Evolutionary conservation across 1,140 invertebrate genomes (phyloP), one percentile per base, ranked within the genome.

Genomic region (Metopolophium dirhodum): DNA sequence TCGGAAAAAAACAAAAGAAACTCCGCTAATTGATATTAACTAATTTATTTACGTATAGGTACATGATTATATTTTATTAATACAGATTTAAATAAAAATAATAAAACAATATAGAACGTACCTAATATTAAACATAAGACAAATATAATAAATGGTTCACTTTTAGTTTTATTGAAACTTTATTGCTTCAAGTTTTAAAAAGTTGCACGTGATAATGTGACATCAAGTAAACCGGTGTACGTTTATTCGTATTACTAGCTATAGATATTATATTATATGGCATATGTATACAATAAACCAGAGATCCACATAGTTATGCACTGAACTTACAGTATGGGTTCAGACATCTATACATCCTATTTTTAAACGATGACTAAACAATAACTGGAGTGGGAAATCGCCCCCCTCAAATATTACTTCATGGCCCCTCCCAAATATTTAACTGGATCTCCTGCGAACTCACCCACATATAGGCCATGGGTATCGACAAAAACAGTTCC

Each of bases 341-440:
- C 61, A n/a, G n/a, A n/a, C 14, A 77, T 77, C 61, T 68, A 30
- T 61, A 30, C 26, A 61, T 68, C 11, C 61, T 77, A 77, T 77
- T 77, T 77, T 77, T 77, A 77, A 77, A 77, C n/a, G 30, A 77
- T 77, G 61, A 68, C 61, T 68, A 68, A 77, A n/a, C 61, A 77
- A 77, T n/a, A n/a, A 77, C 61, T 77, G 61, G 61, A n/a, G 61
- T n/a, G n/a, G 61, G 61, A n/a, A n/a, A 77, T 77, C n/a, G 61
- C 8, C 30, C 61, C 30, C 11, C 61, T 68, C 11, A 0, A 68
- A n/a, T 30, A 68, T 68, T 68, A 68, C 11, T 30, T 11, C 30
- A 51, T 51, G 49, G 49, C 49, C 14, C 49, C 14, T 77, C 61
- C 30, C 61, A 77, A 77, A 77, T 77, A n/a, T 68, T 6, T 35